Percentiles rank a stretch among this genome's conserved stretches.
phyloP scores from a whole-genome alignment of 2,113 vertebrate genomes.

The Varanus salvator region DNA sequence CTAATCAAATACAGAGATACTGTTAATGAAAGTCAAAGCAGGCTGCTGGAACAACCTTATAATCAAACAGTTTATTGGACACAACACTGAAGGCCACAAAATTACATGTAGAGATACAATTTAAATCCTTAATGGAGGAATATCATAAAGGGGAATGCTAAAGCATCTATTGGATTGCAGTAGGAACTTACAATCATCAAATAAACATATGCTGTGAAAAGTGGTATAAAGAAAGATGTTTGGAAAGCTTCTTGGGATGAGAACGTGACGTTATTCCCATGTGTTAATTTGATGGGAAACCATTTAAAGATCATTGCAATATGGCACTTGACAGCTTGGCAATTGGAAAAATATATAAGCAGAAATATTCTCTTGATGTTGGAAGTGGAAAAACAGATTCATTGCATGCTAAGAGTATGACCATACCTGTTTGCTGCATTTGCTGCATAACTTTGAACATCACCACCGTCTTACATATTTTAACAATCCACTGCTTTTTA shows the following conservation, averaged over 20 bases:
- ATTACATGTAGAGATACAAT: background rate
- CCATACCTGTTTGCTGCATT: no score
- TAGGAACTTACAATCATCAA: background rate
- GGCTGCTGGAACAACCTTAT: background rate
- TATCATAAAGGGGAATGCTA: background rate
- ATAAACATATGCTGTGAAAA: background rate
- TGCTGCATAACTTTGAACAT: no score
- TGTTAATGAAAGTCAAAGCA: background rate
- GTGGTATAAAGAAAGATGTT: background rate
- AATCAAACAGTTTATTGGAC: background rate
- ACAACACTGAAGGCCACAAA: background rate
- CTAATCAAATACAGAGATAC: background rate
- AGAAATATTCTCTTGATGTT: background rate
- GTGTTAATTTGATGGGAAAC: background rate
- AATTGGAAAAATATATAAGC: background rate
- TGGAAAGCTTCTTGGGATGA: background rate
- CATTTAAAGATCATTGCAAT: background rate
- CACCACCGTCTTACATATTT: no score
- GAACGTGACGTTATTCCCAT: background rate
- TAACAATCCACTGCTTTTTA: no score
- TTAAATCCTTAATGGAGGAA: background rate
- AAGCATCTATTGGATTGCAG: background rate
- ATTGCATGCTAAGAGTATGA: no score
- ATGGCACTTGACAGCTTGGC: background rate
- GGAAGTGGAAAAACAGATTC: no score